Evolutionary conservation across 2,113 vertebrate genomes (phyloP).

Genomic region (Damaliscus lunatus): DNA sequence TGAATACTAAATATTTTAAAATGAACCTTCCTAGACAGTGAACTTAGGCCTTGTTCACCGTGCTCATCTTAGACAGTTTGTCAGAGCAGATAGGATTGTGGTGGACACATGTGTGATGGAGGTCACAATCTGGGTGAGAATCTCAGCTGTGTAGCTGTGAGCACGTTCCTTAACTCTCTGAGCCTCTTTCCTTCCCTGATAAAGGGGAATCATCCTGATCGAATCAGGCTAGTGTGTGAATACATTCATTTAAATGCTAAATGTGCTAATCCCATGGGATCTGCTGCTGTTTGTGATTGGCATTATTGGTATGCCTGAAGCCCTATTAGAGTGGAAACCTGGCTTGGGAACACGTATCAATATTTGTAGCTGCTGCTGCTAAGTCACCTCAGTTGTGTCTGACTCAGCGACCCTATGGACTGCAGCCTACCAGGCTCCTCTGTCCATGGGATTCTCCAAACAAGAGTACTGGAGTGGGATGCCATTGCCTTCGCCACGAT

Average conservation of each 20-base stretch:
- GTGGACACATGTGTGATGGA: background rate
- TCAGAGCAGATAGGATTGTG: background rate
- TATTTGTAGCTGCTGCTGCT: background rate
- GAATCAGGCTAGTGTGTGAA: background rate
- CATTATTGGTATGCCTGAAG: background rate
- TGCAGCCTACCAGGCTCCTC: too few relatives aligned
- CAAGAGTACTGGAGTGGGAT: too few relatives aligned
- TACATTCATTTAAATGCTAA: background rate
- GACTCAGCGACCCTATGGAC: too few relatives aligned
- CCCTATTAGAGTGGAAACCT: background rate
- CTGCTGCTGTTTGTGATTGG: background rate
- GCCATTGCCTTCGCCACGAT: background rate
- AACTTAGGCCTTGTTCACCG: background rate
- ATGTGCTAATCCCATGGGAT: background rate
- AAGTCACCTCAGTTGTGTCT: too few relatives aligned
- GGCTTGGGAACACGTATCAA: background rate
- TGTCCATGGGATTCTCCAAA: too few relatives aligned
- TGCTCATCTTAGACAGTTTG: background rate
- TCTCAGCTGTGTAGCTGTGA: background rate
- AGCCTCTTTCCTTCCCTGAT: background rate
- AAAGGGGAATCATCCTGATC: background rate
- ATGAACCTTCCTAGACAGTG: background rate
- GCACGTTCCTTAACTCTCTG: background rate
- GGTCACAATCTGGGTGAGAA: background rate
- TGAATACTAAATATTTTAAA: background rate